phyloP scores from a whole-genome alignment of 2,113 vertebrate species.

The Menura novaehollandiae region DNA sequence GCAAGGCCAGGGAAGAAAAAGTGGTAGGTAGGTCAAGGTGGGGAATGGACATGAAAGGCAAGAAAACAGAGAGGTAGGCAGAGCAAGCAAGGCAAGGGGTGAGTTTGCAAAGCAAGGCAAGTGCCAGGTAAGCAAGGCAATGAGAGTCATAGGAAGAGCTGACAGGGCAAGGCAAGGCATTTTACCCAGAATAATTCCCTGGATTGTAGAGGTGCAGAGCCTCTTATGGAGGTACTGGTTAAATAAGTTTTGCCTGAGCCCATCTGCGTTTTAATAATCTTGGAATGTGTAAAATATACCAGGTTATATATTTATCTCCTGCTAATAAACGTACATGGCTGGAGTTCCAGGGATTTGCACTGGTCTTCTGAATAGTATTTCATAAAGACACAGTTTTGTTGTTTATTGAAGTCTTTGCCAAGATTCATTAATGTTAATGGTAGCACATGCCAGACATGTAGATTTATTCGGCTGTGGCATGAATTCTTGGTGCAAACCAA shows the following conservation, averaged over 20 bases:
- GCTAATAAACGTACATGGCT: background rate
- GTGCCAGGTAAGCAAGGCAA: too few relatives aligned
- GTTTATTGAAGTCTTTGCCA: background rate
- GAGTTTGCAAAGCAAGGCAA: too few relatives aligned
- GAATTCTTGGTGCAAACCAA: background rate
- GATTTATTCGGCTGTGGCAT: background rate
- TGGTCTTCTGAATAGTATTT: background rate
- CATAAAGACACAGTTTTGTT: too few relatives aligned
- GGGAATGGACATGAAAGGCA: too few relatives aligned
- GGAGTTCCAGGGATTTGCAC: background rate
- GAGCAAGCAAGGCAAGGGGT: too few relatives aligned
- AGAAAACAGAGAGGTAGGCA: too few relatives aligned
- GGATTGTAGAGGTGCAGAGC: background rate
- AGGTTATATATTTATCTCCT: background rate
- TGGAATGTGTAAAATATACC: background rate
- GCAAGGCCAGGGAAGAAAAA: too few relatives aligned
- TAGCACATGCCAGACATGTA: background rate
- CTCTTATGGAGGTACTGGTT: background rate
- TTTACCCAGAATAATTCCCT: background rate
- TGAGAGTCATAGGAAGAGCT: too few relatives aligned
- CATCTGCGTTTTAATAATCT: background rate
- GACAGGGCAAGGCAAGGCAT: too few relatives aligned
- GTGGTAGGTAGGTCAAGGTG: too few relatives aligned
- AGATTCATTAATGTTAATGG: background rate
- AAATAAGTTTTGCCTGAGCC: background rate